Conservation (phyloP, 2,888 invertebrate genomes). For the Saturnia japonica region DNA sequence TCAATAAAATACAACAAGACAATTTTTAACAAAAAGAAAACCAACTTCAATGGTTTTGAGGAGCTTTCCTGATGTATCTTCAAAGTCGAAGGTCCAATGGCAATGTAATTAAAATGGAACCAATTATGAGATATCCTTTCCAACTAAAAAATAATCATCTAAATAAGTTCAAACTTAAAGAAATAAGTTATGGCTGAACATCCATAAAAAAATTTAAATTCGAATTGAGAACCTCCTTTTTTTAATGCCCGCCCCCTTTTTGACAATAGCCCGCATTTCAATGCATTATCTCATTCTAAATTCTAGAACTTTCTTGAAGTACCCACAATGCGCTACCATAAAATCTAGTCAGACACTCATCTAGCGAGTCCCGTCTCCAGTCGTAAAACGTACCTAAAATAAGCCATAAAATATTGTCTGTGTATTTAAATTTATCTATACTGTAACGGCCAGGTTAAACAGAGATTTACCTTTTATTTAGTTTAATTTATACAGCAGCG, state of each 20-base stretch:
- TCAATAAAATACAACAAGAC: slow-evolving; percentile 35
- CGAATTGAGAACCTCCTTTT: too few relatives aligned
- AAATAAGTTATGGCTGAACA: too few relatives aligned
- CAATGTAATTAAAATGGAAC: too few relatives aligned
- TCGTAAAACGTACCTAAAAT: slow-evolving; percentile 80
- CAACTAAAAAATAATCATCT: too few relatives aligned
- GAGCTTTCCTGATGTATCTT: too few relatives aligned
- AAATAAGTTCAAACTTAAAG: too few relatives aligned
- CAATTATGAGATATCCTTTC: too few relatives aligned
- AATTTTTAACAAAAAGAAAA: too few relatives aligned
- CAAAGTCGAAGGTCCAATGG: too few relatives aligned
- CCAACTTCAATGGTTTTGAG: too few relatives aligned
- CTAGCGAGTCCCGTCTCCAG: slow-evolving; percentile 65
- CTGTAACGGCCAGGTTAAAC: slow-evolving; percentile 48
- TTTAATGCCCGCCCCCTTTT: too few relatives aligned
- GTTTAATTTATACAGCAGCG: not conserved
- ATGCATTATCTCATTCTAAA: slow-evolving; percentile 37
- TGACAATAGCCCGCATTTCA: slow-evolving; percentile 36
- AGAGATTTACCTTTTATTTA: slow-evolving; percentile 32
- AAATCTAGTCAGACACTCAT: slow-evolving; percentile 74
- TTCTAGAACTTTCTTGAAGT: slow-evolving; percentile 45
- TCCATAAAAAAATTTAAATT: too few relatives aligned
- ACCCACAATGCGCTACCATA: slow-evolving; percentile 46
- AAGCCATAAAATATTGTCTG: slow-evolving; percentile 80
- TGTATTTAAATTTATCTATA: slow-evolving; percentile 77